Conservation (phyloP, 2,888 invertebrate species). For the Adineta ricciae region DNA sequence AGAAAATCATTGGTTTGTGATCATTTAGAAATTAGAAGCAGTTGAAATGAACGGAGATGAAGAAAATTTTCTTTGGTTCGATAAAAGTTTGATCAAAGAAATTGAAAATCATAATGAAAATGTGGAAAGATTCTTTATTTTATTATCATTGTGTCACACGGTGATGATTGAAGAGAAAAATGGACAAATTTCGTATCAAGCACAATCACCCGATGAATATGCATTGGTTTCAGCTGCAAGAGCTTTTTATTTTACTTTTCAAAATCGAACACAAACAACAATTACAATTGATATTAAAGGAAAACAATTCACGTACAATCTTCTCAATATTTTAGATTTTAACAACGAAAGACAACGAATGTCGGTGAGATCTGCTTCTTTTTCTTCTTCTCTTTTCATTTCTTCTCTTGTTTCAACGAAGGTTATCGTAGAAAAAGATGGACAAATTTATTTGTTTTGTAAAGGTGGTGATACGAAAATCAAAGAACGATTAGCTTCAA, state of each 20-base stretch:
- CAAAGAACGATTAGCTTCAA: conserved; percentile 67
- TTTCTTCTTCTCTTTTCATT: conserved; percentile 37
- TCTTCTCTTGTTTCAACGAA: neutral
- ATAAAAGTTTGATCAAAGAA: conserved; percentile 70
- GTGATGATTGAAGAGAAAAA: conserved; percentile 90
- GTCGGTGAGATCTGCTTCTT: conserved; percentile 58
- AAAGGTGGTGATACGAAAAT: conserved; percentile 82
- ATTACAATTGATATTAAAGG: conserved; percentile 60
- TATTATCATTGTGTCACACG: conserved; percentile 90
- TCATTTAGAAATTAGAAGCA: conserved; percentile 63
- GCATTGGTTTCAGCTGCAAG: conserved; percentile 92
- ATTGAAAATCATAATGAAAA: conserved; percentile 63
- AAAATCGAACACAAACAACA: conserved; percentile 52
- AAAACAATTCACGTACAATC: conserved; percentile 63
- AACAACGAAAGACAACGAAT: conserved; percentile 97
- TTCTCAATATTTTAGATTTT: conserved; percentile 93
- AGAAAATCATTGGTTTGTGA: no score
- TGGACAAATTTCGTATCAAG: conserved; percentile 59
- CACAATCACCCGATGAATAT: conserved; percentile 94
- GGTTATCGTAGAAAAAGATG: conserved; percentile 38
- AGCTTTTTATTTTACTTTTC: conserved; percentile 93
- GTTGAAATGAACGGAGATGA: neutral
- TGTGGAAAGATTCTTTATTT: conserved; percentile 75
- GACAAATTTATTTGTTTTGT: conserved; percentile 34
- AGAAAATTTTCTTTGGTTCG: conserved; percentile 74